These are phyloP conservation scores for Ptiloglossa arizonensis DNA, from an alignment of 1,140 invertebrate species.

Conservation along the genomic window DNA sequence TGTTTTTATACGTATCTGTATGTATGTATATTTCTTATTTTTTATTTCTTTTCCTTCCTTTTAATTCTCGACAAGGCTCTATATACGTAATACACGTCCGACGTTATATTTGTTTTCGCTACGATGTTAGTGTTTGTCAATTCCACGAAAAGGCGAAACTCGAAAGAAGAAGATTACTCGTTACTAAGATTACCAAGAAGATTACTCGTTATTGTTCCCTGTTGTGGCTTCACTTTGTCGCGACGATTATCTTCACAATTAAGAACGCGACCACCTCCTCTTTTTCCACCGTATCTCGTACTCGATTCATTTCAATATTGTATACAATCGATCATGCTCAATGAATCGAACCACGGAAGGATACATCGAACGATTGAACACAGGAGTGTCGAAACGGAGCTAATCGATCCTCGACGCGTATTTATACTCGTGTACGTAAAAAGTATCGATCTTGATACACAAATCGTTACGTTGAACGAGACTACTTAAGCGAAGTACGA, in stretches of 20 bases:
- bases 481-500: slow-evolving; percentile 2
- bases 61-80: neutral
- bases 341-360: slow-evolving; percentile 28
- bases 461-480: neutral
- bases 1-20: no score
- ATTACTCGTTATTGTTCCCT: slow-evolving; percentile 1
- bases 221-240: neutral
- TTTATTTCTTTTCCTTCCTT: neutral
- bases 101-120: slow-evolving; percentile 4
- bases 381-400: neutral
- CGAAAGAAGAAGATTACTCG: no score
- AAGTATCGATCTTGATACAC: neutral
- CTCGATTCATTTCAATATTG: slow-evolving; percentile 42
- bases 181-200: no score
- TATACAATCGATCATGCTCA: slow-evolving; percentile 3
- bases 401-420: neutral
- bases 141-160: slow-evolving; percentile 14
- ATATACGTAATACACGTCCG: neutral
- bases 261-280: neutral
- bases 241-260: neutral
- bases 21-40: neutral
- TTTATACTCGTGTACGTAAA: slow-evolving; percentile 2
- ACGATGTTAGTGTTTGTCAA: slow-evolving; percentile 5
- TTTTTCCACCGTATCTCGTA: slow-evolving; percentile 5
- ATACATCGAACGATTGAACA: slow-evolving; percentile 23